Evolutionary conservation across 2,888 invertebrate species (phyloP).

Genomic region (Clistopyga incitator): DNA sequence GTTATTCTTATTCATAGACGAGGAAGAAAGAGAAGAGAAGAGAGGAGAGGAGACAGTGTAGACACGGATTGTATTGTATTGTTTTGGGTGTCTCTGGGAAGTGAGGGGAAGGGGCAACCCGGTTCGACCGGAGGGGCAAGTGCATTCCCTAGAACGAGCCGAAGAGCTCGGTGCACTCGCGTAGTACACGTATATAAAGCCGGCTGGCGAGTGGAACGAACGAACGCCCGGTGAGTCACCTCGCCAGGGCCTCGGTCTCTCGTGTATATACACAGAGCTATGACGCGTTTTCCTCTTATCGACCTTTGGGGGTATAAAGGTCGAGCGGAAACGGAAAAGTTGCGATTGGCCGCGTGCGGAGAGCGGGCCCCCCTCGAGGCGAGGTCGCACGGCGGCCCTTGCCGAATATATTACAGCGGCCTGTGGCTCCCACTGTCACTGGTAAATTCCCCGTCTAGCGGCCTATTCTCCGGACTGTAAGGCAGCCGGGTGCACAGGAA

Average conservation of each 20-base stretch:
- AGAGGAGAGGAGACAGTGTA: not conserved
- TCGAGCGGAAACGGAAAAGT: conserved; percentile 71
- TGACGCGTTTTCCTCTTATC: conserved; percentile 75
- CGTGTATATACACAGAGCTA: conserved; percentile 35
- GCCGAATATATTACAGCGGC: conserved; percentile 1
- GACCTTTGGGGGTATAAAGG: conserved; percentile 71
- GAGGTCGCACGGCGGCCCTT: conserved; percentile 22
- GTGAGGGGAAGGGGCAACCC: conserved; percentile 28
- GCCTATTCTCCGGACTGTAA: not conserved
- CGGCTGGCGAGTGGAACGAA: conserved; percentile 8
- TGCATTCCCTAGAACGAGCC: conserved; percentile 49
- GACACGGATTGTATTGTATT: conserved; percentile 15
- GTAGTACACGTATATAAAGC: not conserved
- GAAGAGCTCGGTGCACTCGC: conserved; percentile 17
- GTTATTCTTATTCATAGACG: conserved; percentile 18
- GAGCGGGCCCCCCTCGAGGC: conserved; percentile 11
- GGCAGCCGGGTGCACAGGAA: conserved; percentile 1
- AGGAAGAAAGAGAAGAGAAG: not conserved
- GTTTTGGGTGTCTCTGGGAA: conserved; percentile 1
- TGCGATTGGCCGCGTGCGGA: conserved; percentile 66
- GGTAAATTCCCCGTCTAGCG: not conserved
- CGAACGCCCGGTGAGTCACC: conserved; percentile 58
- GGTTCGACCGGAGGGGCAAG: conserved; percentile 57
- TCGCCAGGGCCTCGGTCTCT: conserved; percentile 44
- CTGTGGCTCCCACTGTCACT: not conserved